Base-by-base conservation (phyloP, 2,113 vertebrate genomes). In the Xerus inauris region DNA sequence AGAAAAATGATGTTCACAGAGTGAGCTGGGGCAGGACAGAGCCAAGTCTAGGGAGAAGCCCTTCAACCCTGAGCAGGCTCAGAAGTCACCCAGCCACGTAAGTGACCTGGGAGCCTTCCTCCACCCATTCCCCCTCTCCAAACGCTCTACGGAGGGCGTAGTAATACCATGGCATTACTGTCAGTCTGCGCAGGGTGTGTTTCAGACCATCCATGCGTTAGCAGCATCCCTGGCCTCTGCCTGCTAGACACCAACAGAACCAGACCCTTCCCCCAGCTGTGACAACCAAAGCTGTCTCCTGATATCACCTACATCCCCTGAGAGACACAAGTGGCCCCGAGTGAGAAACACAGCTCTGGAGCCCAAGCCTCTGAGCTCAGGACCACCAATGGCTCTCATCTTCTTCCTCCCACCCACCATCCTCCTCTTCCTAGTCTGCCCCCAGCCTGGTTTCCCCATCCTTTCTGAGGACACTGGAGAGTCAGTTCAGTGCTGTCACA, bases 371-470 rank as follows among this genome's bases (percentile, higher is more conserved):
- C 30, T 28, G 7, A 38, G 59, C 69, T 62, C 2, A 0, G 28
- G 57, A 62, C n/a, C 30, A 32, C 16, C 16, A 12, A 1, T 40
- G 20, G 35, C n/a, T 6, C 6, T 67, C 13, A 6, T 0, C 28
- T 13, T 22, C 42, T 35, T 82, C 49, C 75, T 80, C 20, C 32
- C 22, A 32, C 35, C 24, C 22, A 62, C 45, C 10, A 2, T 1
- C n/a, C 13, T 20, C 67, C 32, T 26, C 20, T 12, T 38, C 4
- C 0, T 2, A 0, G 7, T 0, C 20, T 12, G 2, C 35, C 47
- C 81, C 73, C 9, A 11, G 20, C 54, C 54, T 57, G 54, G 54
- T 8, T 57, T 22, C 20, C 16, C 45, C 6, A 30, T 40, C 35
- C 14, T 84, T 10, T 84, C 40, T 19, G 0, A 1, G 30, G 51